Evolutionary conservation across 2,888 invertebrate genomes (phyloP).

Genomic region (Eristalis pertinax): DNA sequence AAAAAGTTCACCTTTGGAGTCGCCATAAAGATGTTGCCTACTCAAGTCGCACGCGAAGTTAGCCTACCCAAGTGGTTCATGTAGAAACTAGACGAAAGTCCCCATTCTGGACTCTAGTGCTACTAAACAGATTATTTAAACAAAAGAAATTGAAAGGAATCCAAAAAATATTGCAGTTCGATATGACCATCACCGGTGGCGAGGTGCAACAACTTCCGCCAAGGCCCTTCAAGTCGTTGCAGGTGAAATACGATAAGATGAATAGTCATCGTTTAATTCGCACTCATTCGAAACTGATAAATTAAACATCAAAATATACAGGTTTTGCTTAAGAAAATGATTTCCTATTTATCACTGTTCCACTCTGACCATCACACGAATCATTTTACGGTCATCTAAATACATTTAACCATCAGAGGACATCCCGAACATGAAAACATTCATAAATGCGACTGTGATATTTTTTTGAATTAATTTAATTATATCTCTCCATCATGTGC

Average conservation of each 20-base stretch:
- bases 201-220: not conserved
- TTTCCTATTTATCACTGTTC: not conserved
- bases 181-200: not conserved
- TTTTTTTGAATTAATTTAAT: constrained; percentile 18
- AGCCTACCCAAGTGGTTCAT: too few species aligned
- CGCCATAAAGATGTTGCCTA: too few species aligned
- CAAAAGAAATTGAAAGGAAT: not conserved
- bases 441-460: not conserved
- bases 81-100: too few species aligned
- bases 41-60: too few species aligned
- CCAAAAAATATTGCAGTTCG: not conserved
- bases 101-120: too few species aligned
- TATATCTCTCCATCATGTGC: constrained; percentile 23
- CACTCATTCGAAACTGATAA: not conserved
- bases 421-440: not conserved
- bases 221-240: not conserved
- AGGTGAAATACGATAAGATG: not conserved
- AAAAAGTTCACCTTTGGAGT: too few species aligned
- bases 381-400: not conserved
- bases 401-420: not conserved
- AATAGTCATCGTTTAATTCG: not conserved
- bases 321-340: not conserved
- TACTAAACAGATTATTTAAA: not conserved
- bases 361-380: not conserved
- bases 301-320: not conserved